Evolutionary conservation across 1,140 invertebrate genomes (phyloP), one percentile per base, ranked within the genome.

Genomic region (Brachionus rubens): DNA sequence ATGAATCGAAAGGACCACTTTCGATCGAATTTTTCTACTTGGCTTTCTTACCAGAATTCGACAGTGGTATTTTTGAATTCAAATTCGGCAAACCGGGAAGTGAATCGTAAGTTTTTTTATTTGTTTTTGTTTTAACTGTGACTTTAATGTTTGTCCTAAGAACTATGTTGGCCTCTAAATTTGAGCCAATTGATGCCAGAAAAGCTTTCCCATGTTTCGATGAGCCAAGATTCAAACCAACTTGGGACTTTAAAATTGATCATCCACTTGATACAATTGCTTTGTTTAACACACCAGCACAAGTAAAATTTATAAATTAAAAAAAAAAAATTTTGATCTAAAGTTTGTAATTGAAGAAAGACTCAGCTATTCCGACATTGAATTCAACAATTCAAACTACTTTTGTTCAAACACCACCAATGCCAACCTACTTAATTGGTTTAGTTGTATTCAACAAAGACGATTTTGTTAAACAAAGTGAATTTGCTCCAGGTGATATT

Each of bases 31-130:
- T 72, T 54, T 54, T 72, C n/a, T 50, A 40, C 12, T 50, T 72
- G 0, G 68, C 46, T 54, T 0, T 72, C 28, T 36, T 72, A 12
- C 68, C 68, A 14, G 46, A 50, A 40, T 54, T 19, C 30, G 68
- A 72, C 7, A 54, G 46, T 54, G 68, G 68, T 40, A 72, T 72
- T 24, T 72, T 72, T 72, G 68, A 72, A 50, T 72, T 72, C 40
- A 21, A 72, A 19, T 72, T 72, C 40, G 68, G 68, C 10, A 50
- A 33, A 19, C 50, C 50, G 33, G 46, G 28, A 21, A 40, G 30
- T 41, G 50, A 72, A 33, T 72, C 68, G 68, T 72, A 72, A 72
- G 21, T 28, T 14, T 10, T 48, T 48, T 43, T 65, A 30, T 24
- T 41, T 65, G 3, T 21, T 4, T 65, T 26, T 12, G 21, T 65